These are phyloP conservation scores for Syngnathus acus DNA, from an alignment of 2,797 vertebrate genomes.

Conservation along the genomic window DNA sequence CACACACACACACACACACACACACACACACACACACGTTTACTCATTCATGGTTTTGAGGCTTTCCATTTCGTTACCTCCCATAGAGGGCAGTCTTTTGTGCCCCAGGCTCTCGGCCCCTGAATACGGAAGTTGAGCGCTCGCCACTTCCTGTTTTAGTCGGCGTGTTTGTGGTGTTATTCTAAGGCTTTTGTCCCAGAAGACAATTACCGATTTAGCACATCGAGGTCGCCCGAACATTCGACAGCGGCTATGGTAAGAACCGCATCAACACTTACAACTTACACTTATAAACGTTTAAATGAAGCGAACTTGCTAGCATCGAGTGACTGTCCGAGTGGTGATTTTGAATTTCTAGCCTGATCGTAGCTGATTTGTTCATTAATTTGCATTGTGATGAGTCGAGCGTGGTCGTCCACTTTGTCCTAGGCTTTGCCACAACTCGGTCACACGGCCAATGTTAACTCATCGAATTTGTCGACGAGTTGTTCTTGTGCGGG, in stretches of 20 bases:
- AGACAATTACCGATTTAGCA: neutral
- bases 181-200: too few species aligned
- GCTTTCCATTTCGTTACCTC: neutral
- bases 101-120: too few species aligned
- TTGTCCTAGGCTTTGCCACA: neutral
- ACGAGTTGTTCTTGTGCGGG: too few species aligned
- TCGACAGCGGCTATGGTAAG: slow-evolving; percentile 5
- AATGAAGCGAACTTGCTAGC: slow-evolving; percentile 4
- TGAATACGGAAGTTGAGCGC: neutral
- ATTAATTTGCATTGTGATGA: neutral
- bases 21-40: too few species aligned
- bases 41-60: too few species aligned
- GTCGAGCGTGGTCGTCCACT: neutral
- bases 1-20: too few species aligned
- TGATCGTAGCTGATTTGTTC: neutral
- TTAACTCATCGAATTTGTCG: neutral
- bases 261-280: neutral
- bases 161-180: neutral
- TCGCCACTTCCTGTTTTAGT: neutral
- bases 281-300: neutral
- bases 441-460: neutral
- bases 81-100: neutral
- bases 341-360: neutral
- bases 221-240: neutral
- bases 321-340: neutral